Evolutionary conservation across 35 echinoderm and acorn worm species (phyloP).

Genomic region (Stichopus chloronotus): DNA sequence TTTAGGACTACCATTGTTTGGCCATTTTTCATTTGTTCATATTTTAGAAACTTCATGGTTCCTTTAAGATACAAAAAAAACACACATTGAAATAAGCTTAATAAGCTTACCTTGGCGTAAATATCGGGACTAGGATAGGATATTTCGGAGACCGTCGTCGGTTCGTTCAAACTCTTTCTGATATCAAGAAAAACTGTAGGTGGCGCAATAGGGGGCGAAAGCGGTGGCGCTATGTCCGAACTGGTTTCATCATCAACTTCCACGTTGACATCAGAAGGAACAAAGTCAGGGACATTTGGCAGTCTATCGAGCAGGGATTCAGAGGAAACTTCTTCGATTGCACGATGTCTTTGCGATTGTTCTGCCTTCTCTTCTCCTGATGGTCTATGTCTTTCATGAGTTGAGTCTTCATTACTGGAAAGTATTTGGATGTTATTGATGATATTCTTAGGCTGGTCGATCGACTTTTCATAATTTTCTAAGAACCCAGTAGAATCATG

Average conservation of each 20-base stretch:
- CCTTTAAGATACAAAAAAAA: too few relatives aligned
- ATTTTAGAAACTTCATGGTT: too few relatives aligned
- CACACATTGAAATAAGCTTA: too few relatives aligned
- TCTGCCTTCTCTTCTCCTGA: background rate
- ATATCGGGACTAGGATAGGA: background rate
- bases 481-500: background rate
- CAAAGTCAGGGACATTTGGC: background rate
- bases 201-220: background rate
- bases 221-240: background rate
- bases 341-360: background rate
- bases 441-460: background rate
- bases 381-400: background rate
- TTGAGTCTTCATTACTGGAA: background rate
- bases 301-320: slow-evolving; percentile 1
- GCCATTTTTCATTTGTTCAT: too few relatives aligned
- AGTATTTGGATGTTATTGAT: background rate
- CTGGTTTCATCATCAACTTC: background rate
- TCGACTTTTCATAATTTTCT: background rate
- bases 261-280: background rate
- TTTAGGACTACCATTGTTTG: too few relatives aligned
- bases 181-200: background rate
- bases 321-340: background rate
- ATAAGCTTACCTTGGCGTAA: background rate
- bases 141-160: background rate
- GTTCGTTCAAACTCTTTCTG: background rate